A percentile compares a stretch with the other conserved stretches of the same genome.
Evolutionary conservation across 2,113 vertebrate genomes (phyloP).

Genomic region (Carettochelys insculpta): DNA sequence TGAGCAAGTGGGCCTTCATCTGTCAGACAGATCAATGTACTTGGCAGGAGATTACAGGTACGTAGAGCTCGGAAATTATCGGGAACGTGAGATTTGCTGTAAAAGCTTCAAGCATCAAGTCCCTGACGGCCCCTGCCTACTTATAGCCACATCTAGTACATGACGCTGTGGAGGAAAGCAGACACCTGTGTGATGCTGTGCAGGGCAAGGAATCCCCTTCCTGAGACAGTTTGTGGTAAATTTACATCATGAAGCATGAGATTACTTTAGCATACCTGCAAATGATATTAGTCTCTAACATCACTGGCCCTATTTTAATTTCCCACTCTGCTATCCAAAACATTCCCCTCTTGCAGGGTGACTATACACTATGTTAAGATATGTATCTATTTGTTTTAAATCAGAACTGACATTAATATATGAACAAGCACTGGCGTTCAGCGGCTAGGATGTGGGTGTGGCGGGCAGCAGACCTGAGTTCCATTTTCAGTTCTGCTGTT

Average conservation of each 20-base stretch:
- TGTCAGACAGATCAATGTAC: conserved; percentile 60
- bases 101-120: conserved; percentile 45
- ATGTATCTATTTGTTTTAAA: neutral
- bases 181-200: rapidly evolving
- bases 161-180: neutral
- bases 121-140: conserved; percentile 31
- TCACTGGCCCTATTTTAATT: conserved; percentile 8
- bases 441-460: neutral
- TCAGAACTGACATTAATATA: neutral
- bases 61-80: conserved; percentile 37
- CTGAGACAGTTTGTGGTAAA: neutral
- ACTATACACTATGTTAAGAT: neutral
- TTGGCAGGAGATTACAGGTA: conserved; percentile 17
- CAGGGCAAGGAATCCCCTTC: neutral
- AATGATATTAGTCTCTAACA: neutral
- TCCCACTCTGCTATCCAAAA: neutral
- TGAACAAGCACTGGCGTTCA: neutral
- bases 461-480: neutral
- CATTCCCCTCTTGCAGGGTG: neutral
- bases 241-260: neutral
- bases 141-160: neutral
- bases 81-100: conserved; percentile 33
- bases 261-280: neutral
- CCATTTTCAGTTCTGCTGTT: neutral
- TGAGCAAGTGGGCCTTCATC: conserved; percentile 43